A percentile compares a stretch with the other conserved stretches of the same genome.
Evolutionary conservation across 2,888 invertebrate genomes (phyloP).

Genomic region (Tanytarsus gracilentus): DNA sequence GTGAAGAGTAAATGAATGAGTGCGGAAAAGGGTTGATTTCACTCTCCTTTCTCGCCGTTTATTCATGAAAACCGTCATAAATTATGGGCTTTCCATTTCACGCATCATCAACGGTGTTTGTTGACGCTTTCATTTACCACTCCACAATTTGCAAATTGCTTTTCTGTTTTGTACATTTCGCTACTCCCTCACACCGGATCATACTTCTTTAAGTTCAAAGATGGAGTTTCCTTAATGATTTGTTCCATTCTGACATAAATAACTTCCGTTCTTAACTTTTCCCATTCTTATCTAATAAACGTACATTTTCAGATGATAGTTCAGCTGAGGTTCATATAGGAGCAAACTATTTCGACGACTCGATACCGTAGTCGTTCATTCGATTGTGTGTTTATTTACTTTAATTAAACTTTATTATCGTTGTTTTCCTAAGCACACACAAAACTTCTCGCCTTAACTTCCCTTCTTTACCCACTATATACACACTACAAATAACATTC

Average conservation of each 20-base stretch:
- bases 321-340: not conserved
- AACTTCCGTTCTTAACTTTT: not conserved
- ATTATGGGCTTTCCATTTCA: conserved; percentile 22
- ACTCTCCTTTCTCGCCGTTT: no score
- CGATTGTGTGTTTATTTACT: conserved; percentile 24
- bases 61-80: conserved; percentile 23
- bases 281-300: not conserved
- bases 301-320: not conserved
- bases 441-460: not conserved
- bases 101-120: conserved; percentile 17
- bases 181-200: no score
- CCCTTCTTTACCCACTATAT: not conserved
- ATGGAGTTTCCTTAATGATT: not conserved
- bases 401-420: conserved; percentile 26
- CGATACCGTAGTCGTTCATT: not conserved
- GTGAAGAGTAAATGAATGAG: no score
- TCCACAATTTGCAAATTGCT: no score
- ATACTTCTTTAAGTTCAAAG: not conserved
- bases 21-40: conserved; percentile 21
- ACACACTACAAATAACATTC: conserved; percentile 12
- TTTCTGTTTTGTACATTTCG: no score
- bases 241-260: not conserved
- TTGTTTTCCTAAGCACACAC: not conserved
- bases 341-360: conserved; percentile 6
- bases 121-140: not conserved